Evolutionary conservation across 2,888 invertebrate genomes (phyloP), one percentile per base, ranked within the genome.

Genomic region (Biston stratarius): DNA sequence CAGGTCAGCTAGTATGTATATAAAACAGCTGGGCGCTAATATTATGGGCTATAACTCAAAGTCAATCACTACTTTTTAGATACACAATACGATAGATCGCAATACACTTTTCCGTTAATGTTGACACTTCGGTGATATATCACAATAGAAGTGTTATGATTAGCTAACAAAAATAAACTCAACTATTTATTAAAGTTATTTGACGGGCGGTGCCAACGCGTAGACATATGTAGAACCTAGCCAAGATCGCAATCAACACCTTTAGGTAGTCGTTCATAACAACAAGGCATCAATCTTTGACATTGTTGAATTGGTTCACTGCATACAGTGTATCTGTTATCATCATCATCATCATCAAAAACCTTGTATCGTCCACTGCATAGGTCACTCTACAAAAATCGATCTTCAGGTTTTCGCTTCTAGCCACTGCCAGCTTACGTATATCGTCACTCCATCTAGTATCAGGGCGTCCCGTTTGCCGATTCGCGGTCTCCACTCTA

Each of bases 201-300:
- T 52, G 52, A 55, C 47, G 45, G 14, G 34, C 24, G 34, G 57
- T 72, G 72, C 70, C 70, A 72, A 65, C 48, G 61, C 63, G 56
- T 52, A 53, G 40, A 47, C 63, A 53, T 63, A n/a, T n/a, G n/a
- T n/a, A 61, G 63, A 68, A 68, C 67, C 67, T 68, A 57, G 66
- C 69, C 69, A 69, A 69, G 60, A 69, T 56, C 55, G 61, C 42
- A n/a, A 60, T 63, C 53, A 59, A 44, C 62, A 59, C 67, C 55
- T 67, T 51, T 38, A 10, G 12, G 11, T 51, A 53, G 36, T 61
- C 52, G 34, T 61, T 66, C 51, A 38, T 47, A 55, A 61, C 45
- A 67, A 47, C 68, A 71, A 71, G 47, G 40, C 55, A 56, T 67
- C 65, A 60, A 65, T 61, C 55, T 61, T 33, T 49, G 52, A 38